Evolutionary conservation across 2,888 invertebrate species (phyloP).

Genomic region (Hirtodrosophila trivittata): DNA sequence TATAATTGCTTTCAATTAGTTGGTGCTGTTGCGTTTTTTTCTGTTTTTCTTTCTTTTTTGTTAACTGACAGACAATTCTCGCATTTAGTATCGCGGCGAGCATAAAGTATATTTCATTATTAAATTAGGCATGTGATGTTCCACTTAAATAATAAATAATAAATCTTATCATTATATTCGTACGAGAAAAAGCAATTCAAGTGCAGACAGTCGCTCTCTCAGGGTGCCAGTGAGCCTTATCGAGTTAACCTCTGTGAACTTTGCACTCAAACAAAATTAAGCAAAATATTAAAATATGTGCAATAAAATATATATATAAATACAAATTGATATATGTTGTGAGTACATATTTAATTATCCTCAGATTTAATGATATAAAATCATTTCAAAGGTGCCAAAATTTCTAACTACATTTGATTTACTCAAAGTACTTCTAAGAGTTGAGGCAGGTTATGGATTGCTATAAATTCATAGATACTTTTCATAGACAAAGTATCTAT

Average conservation of each 20-base stretch:
- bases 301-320: too few relatives aligned
- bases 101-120: conserved; percentile 51
- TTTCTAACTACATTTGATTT: too few relatives aligned
- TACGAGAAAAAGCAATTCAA: conserved; percentile 21
- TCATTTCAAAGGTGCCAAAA: too few relatives aligned
- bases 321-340: conserved; percentile 5
- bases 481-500: too few relatives aligned
- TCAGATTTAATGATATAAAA: too few relatives aligned
- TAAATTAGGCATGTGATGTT: conserved; percentile 55
- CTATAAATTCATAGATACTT: too few relatives aligned
- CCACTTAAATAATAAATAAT: conserved; percentile 21
- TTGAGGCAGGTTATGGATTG: too few relatives aligned
- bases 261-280: conserved; percentile 13
- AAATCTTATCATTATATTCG: conserved; percentile 24
- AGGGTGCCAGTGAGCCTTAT: conserved; percentile 3
- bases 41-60: conserved; percentile 13
- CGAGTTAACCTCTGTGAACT: conserved; percentile 14
- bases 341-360: neutral
- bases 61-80: conserved; percentile 9
- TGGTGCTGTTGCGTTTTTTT: conserved; percentile 4
- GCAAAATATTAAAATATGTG: neutral
- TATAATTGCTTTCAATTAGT: conserved; percentile 69
- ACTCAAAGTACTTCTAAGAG: too few relatives aligned
- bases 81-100: conserved; percentile 25
- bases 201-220: neutral